Evolutionary conservation across 1,140 invertebrate genomes (phyloP).

Genomic region (Camponotus vicinus): DNA sequence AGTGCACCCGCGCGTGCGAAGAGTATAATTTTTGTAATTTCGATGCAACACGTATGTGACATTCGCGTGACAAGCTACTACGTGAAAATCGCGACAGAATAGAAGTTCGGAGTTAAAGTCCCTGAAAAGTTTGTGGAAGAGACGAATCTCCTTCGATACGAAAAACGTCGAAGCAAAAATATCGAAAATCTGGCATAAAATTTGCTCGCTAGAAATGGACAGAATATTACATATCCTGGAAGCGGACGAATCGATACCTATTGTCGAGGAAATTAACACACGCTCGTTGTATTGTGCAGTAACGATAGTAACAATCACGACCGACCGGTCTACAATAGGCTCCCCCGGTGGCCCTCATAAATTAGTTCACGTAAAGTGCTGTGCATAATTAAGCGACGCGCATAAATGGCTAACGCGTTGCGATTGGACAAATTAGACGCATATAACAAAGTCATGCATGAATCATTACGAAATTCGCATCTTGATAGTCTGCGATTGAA

Average conservation of each 20-base stretch:
- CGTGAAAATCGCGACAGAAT: constrained; percentile 3
- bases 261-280: constrained; percentile 45
- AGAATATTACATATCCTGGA: constrained; percentile 10
- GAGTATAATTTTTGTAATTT: constrained; percentile 39
- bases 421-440: constrained; percentile 40
- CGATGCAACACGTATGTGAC: not conserved
- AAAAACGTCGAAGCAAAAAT: constrained; percentile 36
- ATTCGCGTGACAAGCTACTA: constrained; percentile 12
- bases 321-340: constrained; percentile 32
- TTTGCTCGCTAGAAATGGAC: constrained; percentile 29
- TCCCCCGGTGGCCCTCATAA: constrained; percentile 22
- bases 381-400: constrained; percentile 54
- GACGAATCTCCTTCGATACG: not conserved
- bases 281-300: constrained; percentile 25
- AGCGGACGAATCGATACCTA: constrained; percentile 32
- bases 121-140: not conserved
- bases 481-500: constrained; percentile 23
- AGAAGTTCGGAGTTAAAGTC: constrained; percentile 19
- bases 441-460: constrained; percentile 49
- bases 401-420: constrained; percentile 43
- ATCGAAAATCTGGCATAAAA: constrained; percentile 6
- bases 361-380: constrained; percentile 52
- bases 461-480: constrained; percentile 38
- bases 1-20: not conserved
- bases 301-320: constrained; percentile 28